Base-by-base conservation (phyloP, 2,888 invertebrate species). In the Synanthedon vespiformis region DNA sequence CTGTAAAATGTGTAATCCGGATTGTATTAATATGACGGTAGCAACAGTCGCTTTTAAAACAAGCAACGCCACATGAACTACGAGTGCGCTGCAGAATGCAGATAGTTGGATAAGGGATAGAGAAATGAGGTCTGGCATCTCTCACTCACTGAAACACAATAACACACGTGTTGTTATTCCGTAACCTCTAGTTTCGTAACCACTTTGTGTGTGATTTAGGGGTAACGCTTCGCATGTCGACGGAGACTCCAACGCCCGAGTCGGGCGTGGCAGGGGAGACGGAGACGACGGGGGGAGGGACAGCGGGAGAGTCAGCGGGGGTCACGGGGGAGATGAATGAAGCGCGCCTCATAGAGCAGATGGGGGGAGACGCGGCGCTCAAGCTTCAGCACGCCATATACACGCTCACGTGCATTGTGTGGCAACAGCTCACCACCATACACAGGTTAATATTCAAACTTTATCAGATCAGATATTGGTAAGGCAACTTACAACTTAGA, bases 401-500 rank as follows among this genome's bases (percentile, higher is more conserved):
- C 76, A 95, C 94, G 18, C 88, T 97, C 57, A 90, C 95, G 22
- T 95, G 95, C 69, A 94, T 96, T 62, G 94, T 96, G 62, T 94
- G 94, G 67, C 95, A 95, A 73, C 93, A 96, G 68, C 94, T 95
- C 87, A 96, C 96, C 3, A 94, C 93, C 10, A 95, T 96, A 68
- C 94, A 95, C 69, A 92, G 91, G 91, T 91, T 8, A 44, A 5
- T 34, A 6, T 34, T 34, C 10, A 34, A 34, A 34, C 2, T 34
- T 34, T 1, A 10, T 8, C 4, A 34, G 2, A 10, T 10, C 8
- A 10, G 34, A 10, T 34, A 8, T 34, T 34, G 5, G 22, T 6
- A 22, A 22, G 5, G 22, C 22, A 22, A 22, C 22, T 22, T 22
- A 22, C 18, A 4, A 22, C n/a, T n/a, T 4, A 22, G n/a, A n/a